These are phyloP conservation scores for Sympetrum striolatum DNA, from an alignment of 2,888 invertebrate genomes.

Conservation along the genomic window DNA sequence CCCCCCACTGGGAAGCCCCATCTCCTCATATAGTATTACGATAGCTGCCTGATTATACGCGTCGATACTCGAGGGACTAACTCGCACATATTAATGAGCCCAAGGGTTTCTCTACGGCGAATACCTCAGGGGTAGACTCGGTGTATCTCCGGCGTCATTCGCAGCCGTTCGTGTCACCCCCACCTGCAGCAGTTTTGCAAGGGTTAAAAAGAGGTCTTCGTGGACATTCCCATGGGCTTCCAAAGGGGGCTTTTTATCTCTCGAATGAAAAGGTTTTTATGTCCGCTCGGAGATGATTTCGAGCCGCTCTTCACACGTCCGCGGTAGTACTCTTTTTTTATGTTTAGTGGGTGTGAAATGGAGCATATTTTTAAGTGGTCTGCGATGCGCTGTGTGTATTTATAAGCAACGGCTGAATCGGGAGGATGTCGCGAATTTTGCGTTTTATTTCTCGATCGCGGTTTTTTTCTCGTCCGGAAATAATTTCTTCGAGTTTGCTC, in stretches of 20 bases:
- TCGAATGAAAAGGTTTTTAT: neutral
- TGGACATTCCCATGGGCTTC: neutral
- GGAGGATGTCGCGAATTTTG: no score
- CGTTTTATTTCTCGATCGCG: no score
- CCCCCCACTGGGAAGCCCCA: neutral
- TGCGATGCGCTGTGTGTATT: no score
- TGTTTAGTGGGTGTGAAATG: no score
- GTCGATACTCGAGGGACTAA: neutral
- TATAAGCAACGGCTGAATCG: no score
- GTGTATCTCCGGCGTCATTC: neutral
- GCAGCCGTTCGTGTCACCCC: neutral
- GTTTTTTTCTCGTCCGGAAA: no score
- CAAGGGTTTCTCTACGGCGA: neutral
- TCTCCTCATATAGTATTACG: neutral
- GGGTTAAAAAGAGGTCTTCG: neutral
- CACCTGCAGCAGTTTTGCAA: neutral
- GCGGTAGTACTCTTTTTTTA: no score
- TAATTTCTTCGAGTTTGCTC: no score
- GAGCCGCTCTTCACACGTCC: no score
- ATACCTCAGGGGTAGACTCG: neutral
- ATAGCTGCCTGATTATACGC: neutral
- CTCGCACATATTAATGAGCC: conserved; percentile 27
- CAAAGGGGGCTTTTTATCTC: neutral
- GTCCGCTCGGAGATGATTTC: no score
- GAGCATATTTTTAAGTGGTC: no score